Conservation (phyloP, 1,140 invertebrate genomes). For the Pinna nobilis region DNA sequence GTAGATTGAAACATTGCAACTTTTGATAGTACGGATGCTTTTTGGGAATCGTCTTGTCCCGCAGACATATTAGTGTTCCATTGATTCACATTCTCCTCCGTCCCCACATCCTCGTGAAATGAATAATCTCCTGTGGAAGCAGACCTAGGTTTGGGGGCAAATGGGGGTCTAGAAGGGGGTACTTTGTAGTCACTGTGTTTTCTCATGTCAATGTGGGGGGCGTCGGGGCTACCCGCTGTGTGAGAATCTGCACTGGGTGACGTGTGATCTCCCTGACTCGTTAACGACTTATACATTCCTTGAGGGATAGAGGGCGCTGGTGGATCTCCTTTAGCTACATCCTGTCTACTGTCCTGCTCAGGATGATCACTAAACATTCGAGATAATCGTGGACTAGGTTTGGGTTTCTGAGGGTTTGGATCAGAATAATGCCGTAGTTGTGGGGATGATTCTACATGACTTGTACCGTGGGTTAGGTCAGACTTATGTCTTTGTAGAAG, state of each 20-base stretch:
- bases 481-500: slow-evolving; percentile 73
- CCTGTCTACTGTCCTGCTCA: slow-evolving; percentile 29
- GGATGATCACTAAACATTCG: slow-evolving; percentile 56
- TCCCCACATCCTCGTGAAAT: not conserved
- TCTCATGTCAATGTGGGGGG: slow-evolving; percentile 34
- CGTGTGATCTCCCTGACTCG: slow-evolving; percentile 36
- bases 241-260: slow-evolving; percentile 48
- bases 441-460: slow-evolving; percentile 8
- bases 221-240: slow-evolving; percentile 48
- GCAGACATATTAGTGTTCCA: slow-evolving; percentile 18
- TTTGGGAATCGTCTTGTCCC: slow-evolving; percentile 23
- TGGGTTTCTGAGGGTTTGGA: slow-evolving; percentile 56
- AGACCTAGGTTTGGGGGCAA: slow-evolving; percentile 49
- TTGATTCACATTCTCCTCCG: slow-evolving; percentile 46
- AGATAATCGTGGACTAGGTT: slow-evolving; percentile 67
- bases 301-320: slow-evolving; percentile 17
- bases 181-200: slow-evolving; percentile 42
- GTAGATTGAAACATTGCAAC: slow-evolving; percentile 56
- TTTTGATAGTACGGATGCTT: slow-evolving; percentile 54
- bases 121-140: slow-evolving; percentile 45
- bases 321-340: slow-evolving; percentile 18
- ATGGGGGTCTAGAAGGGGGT: slow-evolving; percentile 45
- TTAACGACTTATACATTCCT: slow-evolving; percentile 24
- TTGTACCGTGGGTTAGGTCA: slow-evolving; percentile 66
- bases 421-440: slow-evolving; percentile 21